Conservation (phyloP, 2,113 vertebrate genomes). For the Mirounga angustirostris region DNA sequence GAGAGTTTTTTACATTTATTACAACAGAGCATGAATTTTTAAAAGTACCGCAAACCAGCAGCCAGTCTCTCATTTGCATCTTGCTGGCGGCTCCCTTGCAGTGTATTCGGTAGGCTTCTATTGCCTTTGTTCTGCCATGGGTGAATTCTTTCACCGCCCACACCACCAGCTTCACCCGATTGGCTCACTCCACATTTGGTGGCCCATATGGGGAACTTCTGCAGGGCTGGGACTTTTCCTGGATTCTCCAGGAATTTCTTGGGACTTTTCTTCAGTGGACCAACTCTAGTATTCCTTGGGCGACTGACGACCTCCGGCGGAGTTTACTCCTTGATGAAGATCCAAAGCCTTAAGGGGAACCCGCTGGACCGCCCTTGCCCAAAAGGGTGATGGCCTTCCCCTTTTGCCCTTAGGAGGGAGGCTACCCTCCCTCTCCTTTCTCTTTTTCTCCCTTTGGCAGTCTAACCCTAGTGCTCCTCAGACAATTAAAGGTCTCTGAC, state of each 20-base stretch:
- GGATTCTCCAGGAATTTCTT: neutral
- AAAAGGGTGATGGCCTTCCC: neutral
- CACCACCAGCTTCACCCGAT: neutral
- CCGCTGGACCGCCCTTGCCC: neutral
- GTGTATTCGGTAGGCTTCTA: neutral
- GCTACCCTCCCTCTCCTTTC: neutral
- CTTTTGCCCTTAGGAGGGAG: neutral
- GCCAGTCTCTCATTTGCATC: neutral
- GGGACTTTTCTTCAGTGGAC: neutral
- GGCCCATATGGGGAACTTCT: neutral
- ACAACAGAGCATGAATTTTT: neutral
- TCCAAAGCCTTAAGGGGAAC: neutral
- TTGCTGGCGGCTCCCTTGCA: neutral
- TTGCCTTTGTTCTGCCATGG: neutral
- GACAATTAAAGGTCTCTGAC: neutral
- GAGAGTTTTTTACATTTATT: constrained; percentile 16
- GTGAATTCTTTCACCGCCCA: neutral
- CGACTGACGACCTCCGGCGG: neutral
- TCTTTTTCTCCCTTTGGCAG: neutral
- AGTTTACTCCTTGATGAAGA: neutral
- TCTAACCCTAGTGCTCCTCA: neutral
- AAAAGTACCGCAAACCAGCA: neutral
- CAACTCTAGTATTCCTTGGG: neutral
- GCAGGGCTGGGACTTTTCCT: neutral
- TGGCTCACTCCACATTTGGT: neutral